Percentiles rank a stretch among this genome's conserved stretches.
Conservation (phyloP, 2,797 vertebrate genomes). For the Oophaga sylvatica region DNA sequence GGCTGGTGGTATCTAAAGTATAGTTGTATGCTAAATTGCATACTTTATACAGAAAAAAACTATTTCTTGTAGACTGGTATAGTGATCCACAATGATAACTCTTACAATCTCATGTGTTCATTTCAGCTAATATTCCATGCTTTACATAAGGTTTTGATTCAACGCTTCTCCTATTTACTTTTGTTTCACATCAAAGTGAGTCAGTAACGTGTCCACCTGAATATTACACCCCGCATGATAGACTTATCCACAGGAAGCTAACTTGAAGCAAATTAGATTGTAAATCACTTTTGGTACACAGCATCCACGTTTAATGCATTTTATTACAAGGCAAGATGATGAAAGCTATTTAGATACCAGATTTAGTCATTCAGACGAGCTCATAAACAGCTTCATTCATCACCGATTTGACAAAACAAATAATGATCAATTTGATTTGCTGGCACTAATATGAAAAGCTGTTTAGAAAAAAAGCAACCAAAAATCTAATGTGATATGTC, state of each 20-base stretch:
- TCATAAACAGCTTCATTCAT: slow-evolving; percentile 33
- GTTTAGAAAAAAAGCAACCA: neutral
- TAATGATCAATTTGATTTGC: slow-evolving; percentile 15
- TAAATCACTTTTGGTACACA: slow-evolving; percentile 26
- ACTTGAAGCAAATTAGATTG: slow-evolving; percentile 29
- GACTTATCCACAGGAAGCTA: slow-evolving; percentile 26
- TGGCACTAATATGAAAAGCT: neutral
- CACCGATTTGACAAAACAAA: slow-evolving; percentile 31
- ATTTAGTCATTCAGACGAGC: slow-evolving; percentile 1
- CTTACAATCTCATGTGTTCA: neutral
- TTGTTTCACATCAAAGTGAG: neutral
- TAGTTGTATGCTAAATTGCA: neutral
- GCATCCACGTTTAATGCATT: slow-evolving; percentile 29
- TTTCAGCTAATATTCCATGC: neutral
- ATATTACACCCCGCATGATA: neutral
- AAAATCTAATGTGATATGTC: neutral
- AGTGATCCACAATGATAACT: neutral
- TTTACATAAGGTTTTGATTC: neutral
- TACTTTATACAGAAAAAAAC: neutral
- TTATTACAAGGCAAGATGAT: slow-evolving; percentile 15
- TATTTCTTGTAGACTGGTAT: neutral
- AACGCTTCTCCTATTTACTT: neutral
- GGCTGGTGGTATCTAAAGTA: too few relatives aligned
- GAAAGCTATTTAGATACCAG: slow-evolving; percentile 6
- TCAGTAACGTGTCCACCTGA: neutral